Evolutionary conservation across 2,888 invertebrate genomes (phyloP), one percentile per base, ranked within the genome.

Genomic region (Chironomus riparius): DNA sequence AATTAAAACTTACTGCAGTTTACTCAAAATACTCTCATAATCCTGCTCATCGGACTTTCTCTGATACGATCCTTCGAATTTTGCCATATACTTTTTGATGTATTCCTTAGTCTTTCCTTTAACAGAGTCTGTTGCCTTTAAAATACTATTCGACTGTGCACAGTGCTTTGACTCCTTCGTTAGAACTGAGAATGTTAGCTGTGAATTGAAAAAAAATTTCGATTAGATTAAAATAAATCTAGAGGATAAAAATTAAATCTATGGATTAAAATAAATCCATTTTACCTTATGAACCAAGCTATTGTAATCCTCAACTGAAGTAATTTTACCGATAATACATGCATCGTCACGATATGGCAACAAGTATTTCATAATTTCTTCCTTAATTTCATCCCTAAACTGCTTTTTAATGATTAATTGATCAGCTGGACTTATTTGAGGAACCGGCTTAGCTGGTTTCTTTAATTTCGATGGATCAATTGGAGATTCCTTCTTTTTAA

Each of bases 131-230:
- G 81, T 82, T n/a, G 82, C 82, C 69, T 82, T 79, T 56, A 83
- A 78, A n/a, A 79, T 80, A 77, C 81, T 82, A 2, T 81, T 81
- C 47, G 82, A 80, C 65, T 90, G 91, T 78, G 92, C 90, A 81
- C 95, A 93, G 83, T 97, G 94, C 82, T 95, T 96, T 82, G 97
- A 83, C 85, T 98, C 97, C 84, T 98, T 98, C 77, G 94, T 88
- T 90, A 97, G 92, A 77, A 98, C 95, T 83, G 95, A 95, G 85
- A 97, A 96, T 0, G 97, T 97, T 77, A 98, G 85, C 97, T 97
- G 87, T 74, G 87, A 83, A 78, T 28, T 68, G 71, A 65, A 78
- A 79, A 76, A 76, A 70, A 48, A 76, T 48, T 47, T 62, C 15
- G 21, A 21, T 74, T 68, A 21, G 18, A 74, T 6, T 13, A n/a